A percentile compares a stretch with the other conserved stretches of the same genome.
phyloP scores from a whole-genome alignment of 2,113 vertebrate genomes.

The Pterophyllum scalare region DNA sequence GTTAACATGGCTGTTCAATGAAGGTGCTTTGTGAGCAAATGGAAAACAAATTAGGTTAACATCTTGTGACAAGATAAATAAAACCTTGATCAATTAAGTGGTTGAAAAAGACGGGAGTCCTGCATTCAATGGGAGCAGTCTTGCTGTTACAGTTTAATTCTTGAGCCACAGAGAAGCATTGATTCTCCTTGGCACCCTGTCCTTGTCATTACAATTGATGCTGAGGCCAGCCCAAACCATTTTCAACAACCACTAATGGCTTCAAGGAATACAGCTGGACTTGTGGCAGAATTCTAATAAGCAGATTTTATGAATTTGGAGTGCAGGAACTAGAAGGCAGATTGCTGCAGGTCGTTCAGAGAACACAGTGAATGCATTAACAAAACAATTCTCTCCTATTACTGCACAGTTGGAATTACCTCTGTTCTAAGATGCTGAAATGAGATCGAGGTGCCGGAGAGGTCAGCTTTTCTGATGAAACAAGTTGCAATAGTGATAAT shows the following conservation, averaged over 20 bases:
- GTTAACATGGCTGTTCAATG: constrained; percentile 67
- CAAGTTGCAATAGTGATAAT: constrained; percentile 37
- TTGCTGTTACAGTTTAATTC: constrained; percentile 69
- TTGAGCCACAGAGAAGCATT: constrained; percentile 66
- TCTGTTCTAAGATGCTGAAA: constrained; percentile 46
- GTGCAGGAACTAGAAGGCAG: constrained; percentile 26
- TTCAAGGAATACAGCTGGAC: constrained; percentile 69
- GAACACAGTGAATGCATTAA: constrained; percentile 62
- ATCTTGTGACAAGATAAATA: constrained; percentile 76
- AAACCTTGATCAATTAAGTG: constrained; percentile 77
- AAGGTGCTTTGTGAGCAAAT: constrained; percentile 68
- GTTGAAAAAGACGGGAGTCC: constrained; percentile 57
- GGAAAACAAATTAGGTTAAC: constrained; percentile 76
- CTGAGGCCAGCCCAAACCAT: constrained; percentile 65
- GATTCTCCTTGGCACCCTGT: constrained; percentile 73
- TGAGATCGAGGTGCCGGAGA: constrained; percentile 44
- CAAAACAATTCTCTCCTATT: constrained; percentile 58
- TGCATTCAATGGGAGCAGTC: constrained; percentile 41
- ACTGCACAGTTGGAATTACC: constrained; percentile 59
- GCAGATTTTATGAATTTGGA: constrained; percentile 68
- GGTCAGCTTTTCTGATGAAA: constrained; percentile 67
- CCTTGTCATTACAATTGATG: constrained; percentile 72
- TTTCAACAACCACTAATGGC: constrained; percentile 72
- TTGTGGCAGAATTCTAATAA: constrained; percentile 73
- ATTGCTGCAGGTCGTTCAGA: constrained; percentile 44